Evolutionary conservation across 2,888 invertebrate species (phyloP).

Genomic region (Idaea biselata): DNA sequence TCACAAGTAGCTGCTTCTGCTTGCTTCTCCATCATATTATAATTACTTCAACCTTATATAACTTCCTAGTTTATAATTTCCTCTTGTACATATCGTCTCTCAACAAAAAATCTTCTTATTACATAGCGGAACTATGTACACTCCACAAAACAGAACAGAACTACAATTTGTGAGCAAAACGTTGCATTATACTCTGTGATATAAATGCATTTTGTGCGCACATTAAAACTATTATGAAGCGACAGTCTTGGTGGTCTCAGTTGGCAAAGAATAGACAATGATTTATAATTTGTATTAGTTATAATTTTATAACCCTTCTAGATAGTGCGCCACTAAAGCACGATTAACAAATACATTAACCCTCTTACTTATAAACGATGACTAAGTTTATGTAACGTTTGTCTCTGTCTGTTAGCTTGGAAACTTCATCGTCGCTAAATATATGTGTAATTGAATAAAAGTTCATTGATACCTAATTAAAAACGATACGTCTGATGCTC

Average conservation of each 20-base stretch:
- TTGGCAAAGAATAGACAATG: constrained; percentile 51
- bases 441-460: not conserved
- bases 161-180: constrained; percentile 20
- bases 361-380: too few species aligned
- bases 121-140: constrained; percentile 18
- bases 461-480: not conserved
- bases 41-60: constrained; percentile 48
- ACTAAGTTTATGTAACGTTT: too few species aligned
- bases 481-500: constrained; percentile 8
- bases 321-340: not conserved
- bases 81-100: constrained; percentile 20
- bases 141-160: constrained; percentile 17
- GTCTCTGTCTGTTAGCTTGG: too few species aligned
- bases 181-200: constrained; percentile 18
- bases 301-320: constrained; percentile 50
- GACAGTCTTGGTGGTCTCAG: constrained; percentile 52
- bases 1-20: constrained; percentile 35
- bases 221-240: constrained; percentile 27
- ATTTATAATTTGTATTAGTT: constrained; percentile 58
- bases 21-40: constrained; percentile 49
- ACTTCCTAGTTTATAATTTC: constrained; percentile 39
- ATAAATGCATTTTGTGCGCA: constrained; percentile 27
- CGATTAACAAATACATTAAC: not conserved
- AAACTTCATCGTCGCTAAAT: not conserved
- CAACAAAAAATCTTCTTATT: constrained; percentile 24